phyloP scores from a whole-genome alignment of 2,888 invertebrate species.

The Cataglyphis altisquamis region DNA sequence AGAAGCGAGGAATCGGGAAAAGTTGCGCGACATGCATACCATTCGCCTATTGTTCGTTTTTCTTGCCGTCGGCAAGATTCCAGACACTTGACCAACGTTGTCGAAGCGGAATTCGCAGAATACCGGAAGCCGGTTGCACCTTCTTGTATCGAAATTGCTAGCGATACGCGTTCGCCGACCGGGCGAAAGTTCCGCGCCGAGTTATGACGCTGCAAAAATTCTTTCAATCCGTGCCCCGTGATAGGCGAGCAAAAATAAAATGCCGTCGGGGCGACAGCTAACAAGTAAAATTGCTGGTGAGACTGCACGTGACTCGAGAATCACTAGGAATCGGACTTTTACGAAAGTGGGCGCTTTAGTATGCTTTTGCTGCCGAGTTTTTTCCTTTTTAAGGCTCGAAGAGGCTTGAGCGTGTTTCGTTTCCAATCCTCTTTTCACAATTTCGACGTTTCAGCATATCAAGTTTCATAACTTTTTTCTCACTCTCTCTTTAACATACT shows the following conservation, averaged over 20 bases:
- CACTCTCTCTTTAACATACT: not conserved
- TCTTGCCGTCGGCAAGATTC: conserved; percentile 53
- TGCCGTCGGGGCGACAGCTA: conserved; percentile 2
- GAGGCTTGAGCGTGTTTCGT: not conserved
- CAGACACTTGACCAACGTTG: conserved; percentile 55
- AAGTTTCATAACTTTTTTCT: not conserved
- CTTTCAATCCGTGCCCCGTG: conserved; percentile 18
- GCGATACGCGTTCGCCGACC: conserved; percentile 28
- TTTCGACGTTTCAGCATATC: not conserved
- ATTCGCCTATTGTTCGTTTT: conserved; percentile 30
- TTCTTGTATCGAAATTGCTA: conserved; percentile 41
- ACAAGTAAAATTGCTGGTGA: conserved; percentile 38
- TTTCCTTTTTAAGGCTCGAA: not conserved
- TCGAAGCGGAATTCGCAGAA: conserved; percentile 39
- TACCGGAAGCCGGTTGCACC: conserved; percentile 41
- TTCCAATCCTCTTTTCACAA: not conserved
- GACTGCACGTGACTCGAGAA: conserved; percentile 24
- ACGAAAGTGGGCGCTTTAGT: not conserved
- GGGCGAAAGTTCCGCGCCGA: conserved; percentile 28
- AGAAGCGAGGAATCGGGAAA: conserved; percentile 18
- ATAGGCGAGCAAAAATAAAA: conserved; percentile 21
- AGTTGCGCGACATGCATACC: conserved; percentile 17
- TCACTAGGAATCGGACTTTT: conserved; percentile 5
- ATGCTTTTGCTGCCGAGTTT: not conserved
- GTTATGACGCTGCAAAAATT: conserved; percentile 55